phyloP scores from a whole-genome alignment of 2,113 vertebrate species.

The Tyto alba region DNA sequence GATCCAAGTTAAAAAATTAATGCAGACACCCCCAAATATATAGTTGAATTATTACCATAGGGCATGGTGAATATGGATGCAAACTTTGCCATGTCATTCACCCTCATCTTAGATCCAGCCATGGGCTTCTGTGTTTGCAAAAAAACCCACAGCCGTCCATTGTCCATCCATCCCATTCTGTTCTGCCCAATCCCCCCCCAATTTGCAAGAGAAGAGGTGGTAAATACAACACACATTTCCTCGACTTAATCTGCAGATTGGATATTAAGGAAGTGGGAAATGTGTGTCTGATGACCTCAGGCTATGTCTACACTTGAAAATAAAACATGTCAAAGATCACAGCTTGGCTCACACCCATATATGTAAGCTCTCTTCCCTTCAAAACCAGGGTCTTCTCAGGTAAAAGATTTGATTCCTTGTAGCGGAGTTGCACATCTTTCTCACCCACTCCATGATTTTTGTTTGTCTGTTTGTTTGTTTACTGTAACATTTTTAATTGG shows the following conservation, averaged over 20 bases:
- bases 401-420: not conserved
- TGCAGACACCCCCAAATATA: not conserved
- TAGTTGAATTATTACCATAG: not conserved
- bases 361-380: not conserved
- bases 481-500: not conserved
- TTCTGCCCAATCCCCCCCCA: too few relatives aligned
- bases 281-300: not conserved
- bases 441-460: not conserved
- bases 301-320: not conserved
- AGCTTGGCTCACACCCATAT: not conserved
- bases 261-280: not conserved
- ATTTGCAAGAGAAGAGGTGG: not conserved
- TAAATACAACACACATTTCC: not conserved
- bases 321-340: not conserved
- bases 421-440: not conserved
- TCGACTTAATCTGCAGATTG: not conserved
- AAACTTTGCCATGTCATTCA: not conserved
- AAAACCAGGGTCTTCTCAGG: not conserved
- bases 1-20: not conserved
- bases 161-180: too few relatives aligned
- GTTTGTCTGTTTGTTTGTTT: not conserved
- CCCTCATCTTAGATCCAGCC: not conserved
- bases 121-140: not conserved
- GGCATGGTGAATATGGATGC: not conserved
- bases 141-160: not conserved